A percentile compares a stretch with the other conserved stretches of the same genome.
Evolutionary conservation across 2,113 vertebrate genomes (phyloP).

Genomic region (Actenoides lindsayi): DNA sequence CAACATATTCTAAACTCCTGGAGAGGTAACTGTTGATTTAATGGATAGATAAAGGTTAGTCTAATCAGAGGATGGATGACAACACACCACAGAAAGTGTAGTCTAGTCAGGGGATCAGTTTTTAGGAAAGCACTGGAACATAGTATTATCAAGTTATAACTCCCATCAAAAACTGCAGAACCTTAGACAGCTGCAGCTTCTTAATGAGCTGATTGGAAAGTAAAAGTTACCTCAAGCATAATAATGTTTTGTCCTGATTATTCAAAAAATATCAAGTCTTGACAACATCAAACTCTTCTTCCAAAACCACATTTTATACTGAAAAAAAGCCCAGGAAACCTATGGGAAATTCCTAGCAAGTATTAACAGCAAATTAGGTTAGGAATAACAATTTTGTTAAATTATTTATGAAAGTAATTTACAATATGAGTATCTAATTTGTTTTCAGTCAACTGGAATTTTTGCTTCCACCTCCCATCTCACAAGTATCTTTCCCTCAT

Average conservation of each 20-base stretch:
- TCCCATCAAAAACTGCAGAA: not conserved
- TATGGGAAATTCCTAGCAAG: not conserved
- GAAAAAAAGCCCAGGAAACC: not conserved
- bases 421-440: not conserved
- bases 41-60: not conserved
- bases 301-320: not conserved
- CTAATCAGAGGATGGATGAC: not conserved
- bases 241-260: not conserved
- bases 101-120: not conserved
- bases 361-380: not conserved
- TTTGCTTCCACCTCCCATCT: not conserved
- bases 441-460: not conserved
- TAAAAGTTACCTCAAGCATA: not conserved
- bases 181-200: not conserved
- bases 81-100: not conserved
- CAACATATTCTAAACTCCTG: not conserved
- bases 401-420: not conserved
- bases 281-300: not conserved
- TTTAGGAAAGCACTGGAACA: not conserved
- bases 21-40: not conserved
- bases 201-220: not conserved
- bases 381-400: not conserved
- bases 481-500: not conserved
- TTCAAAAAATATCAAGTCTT: not conserved
- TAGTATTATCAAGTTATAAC: not conserved